Evolutionary conservation across 2,113 vertebrate species (phyloP), one percentile per base, ranked within the genome.

Genomic region (Lepidothrix coronata): DNA sequence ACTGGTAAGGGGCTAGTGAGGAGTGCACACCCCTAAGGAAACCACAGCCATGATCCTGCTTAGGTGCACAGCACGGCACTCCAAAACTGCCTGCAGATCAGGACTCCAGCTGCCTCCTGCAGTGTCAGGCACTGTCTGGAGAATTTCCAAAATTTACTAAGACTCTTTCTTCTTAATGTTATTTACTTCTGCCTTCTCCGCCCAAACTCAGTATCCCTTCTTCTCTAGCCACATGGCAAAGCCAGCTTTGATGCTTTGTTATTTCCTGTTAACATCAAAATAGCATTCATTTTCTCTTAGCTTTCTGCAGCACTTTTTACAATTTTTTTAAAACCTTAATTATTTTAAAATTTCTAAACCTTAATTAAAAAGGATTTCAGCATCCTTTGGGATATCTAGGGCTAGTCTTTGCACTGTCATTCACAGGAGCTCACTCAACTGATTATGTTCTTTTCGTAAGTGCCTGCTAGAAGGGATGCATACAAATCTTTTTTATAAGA

Each of bases 221-320:
- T 79, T 82, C 81, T 68, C 37, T 7, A 63, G n/a, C 49, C 55
- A 30, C 52, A 72, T 8, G 35, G 48, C 48, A 73, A 84, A 58
- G 19, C n/a, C 76, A 79, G 59, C 49, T 82, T 74, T 72, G 71
- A 46, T 33, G 52, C 65, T n/a, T 59, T 70, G 33, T 66, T 87
- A 76, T 48, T 93, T 24, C 49, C 81, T 95, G 65, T 88, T 93
- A 97, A 84, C 75, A 83, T 44, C 86, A 61, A 86, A 93, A 88
- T 28, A 66, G 28, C 37, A 77, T 80, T 77, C 11, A 11, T 35
- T 80, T 94, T 73, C 74, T 65, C 17, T 73, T 83, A 27, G 35
- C 67, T 88, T 86, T 88, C 23, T 61, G 27, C 48, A 65, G 28
- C n/a, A 37, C 7, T 59, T 82, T 44, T 54, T 46, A 59, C 48